phyloP scores from a whole-genome alignment of 2,797 vertebrate species.

The Clarias pachynema region DNA sequence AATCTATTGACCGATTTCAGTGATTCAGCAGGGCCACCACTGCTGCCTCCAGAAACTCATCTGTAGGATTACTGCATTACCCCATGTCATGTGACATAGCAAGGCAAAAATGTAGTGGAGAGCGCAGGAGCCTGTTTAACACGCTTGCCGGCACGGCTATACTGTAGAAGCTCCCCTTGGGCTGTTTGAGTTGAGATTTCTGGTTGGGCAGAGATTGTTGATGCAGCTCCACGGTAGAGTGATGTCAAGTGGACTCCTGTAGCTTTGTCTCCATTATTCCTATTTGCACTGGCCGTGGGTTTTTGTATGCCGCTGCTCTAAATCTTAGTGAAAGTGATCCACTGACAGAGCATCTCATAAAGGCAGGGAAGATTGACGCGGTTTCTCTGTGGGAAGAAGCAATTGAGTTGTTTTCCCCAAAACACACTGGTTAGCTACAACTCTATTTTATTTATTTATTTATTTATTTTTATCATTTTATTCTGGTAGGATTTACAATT shows the following conservation, averaged over 20 bases:
- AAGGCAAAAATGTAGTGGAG: slow-evolving; percentile 11
- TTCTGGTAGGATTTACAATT: neutral
- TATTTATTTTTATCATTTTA: neutral
- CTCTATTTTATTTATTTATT: slow-evolving; percentile 32
- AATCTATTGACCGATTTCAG: neutral
- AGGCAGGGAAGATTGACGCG: neutral
- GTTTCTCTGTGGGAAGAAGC: slow-evolving; percentile 15
- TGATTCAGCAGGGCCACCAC: slow-evolving; percentile 28
- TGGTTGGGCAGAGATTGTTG: slow-evolving; percentile 66
- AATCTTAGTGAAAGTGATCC: slow-evolving; percentile 47
- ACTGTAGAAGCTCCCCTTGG: slow-evolving; percentile 45
- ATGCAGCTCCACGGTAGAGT: slow-evolving; percentile 66
- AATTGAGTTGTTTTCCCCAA: slow-evolving; percentile 14
- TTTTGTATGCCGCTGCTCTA: slow-evolving; percentile 45
- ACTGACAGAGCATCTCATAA: slow-evolving; percentile 29
- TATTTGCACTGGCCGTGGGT: slow-evolving; percentile 57
- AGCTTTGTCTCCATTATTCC: slow-evolving; percentile 70
- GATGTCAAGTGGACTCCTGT: slow-evolving; percentile 72
- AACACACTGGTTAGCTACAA: slow-evolving; percentile 48
- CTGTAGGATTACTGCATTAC: neutral
- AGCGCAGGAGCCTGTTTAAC: slow-evolving; percentile 54
- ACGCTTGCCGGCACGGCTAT: slow-evolving; percentile 52
- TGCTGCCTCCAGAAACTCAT: neutral
- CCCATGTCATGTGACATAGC: neutral
- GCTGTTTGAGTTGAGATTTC: slow-evolving; percentile 65